These are phyloP conservation scores for Atherinosoma microstoma DNA, from an alignment of 2,797 vertebrate genomes.

Conservation along the genomic window DNA sequence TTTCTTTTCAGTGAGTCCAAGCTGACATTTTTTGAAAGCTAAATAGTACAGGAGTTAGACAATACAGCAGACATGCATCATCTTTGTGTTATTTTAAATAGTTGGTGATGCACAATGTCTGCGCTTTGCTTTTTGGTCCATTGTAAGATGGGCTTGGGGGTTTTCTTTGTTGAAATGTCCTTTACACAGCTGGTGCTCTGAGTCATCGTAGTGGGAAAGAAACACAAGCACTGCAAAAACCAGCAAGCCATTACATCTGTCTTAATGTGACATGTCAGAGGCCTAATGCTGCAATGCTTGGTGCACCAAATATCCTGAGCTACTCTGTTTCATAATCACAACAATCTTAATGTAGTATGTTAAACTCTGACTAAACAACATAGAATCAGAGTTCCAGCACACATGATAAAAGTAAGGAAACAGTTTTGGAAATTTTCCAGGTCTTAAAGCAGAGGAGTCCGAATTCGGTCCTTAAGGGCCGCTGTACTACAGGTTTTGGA, in stretches of 20 bases:
- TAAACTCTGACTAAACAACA: background rate
- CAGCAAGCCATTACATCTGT: no score
- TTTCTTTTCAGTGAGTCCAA: slow-evolving; percentile 4
- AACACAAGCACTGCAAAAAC: no score
- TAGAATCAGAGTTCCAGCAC: background rate
- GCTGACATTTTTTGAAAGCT: slow-evolving; percentile 12
- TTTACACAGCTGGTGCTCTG: background rate
- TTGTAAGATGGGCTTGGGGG: background rate
- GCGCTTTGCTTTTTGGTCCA: background rate
- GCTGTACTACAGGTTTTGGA: no score
- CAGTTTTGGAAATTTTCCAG: background rate
- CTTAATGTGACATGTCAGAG: background rate
- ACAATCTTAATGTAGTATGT: background rate
- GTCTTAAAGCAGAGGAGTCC: background rate
- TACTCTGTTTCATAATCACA: background rate
- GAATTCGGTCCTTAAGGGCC: background rate
- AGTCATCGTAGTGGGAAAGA: background rate
- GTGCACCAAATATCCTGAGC: background rate
- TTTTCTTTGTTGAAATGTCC: background rate
- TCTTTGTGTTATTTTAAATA: background rate
- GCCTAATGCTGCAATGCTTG: background rate
- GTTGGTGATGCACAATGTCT: background rate
- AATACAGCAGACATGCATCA: background rate
- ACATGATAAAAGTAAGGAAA: no score
- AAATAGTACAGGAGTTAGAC: background rate